Conservation (phyloP, 2,113 vertebrate species). For the Petroica traversi region DNA sequence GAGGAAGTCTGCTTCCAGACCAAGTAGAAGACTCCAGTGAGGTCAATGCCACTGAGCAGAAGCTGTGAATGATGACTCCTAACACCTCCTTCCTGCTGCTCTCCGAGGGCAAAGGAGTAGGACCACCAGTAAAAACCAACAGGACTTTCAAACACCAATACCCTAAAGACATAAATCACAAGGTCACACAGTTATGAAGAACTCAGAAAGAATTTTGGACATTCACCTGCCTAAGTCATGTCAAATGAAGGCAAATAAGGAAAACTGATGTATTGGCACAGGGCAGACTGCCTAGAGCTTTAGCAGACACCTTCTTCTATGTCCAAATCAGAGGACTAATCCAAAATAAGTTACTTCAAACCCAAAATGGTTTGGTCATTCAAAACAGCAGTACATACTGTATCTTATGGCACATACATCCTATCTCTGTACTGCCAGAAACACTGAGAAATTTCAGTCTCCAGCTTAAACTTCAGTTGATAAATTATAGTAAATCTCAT, state of each 20-base stretch:
- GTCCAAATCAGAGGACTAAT: neutral
- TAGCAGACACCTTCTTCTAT: accelerated
- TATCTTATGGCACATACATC: neutral
- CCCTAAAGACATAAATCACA: neutral
- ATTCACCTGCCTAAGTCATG: neutral
- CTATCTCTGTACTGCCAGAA: neutral
- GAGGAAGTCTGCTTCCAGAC: neutral
- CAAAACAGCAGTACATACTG: neutral
- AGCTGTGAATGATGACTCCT: neutral
- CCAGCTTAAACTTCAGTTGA: neutral
- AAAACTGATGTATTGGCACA: neutral
- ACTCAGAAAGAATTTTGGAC: neutral
- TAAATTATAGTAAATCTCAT: neutral
- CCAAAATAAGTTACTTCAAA: neutral
- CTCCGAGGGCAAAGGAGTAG: neutral
- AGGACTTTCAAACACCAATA: neutral
- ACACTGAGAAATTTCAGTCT: neutral
- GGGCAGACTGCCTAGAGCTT: neutral
- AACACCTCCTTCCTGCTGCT: neutral
- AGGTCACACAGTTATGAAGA: neutral
- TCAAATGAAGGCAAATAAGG: neutral
- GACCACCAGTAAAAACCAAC: neutral
- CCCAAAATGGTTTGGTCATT: neutral
- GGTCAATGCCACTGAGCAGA: neutral
- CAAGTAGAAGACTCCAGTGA: neutral